Base-by-base conservation (phyloP, 1,140 invertebrate species). In the Octopus bimaculoides region DNA sequence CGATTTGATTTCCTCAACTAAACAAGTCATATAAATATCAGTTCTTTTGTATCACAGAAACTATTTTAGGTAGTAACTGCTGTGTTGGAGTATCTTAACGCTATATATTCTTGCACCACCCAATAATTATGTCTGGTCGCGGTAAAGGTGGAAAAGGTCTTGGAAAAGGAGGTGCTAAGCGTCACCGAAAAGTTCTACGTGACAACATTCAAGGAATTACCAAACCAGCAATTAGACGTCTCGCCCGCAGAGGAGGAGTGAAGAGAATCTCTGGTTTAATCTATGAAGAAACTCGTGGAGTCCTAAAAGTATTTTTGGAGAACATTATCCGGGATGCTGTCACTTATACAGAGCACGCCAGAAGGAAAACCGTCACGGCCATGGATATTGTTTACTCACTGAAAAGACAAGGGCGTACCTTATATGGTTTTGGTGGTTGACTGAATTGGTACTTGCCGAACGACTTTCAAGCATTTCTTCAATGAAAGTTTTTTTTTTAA, bases 341-440 rank as follows among this genome's bases (percentile, higher is more conserved):
- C 77, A 95, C 94, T n/a, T 95, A 95, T 90, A 94, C 94, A 14
- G 94, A 95, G 88, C 94, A 95, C 88, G 94, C 94, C 82, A 95
- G 95, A 90, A 91, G 94, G 82, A 96, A 95, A 90, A 96, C 95
- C 41, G 96, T 96, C 61, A 96, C 95, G 9, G 94, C 95, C 78
- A 96, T 96, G 95, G 95, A 96, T 87, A 94, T 96, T 17, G 95
- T 96, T 26, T 96, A 55, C 54, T 9, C 56, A 9, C 56, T 61
- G 56, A 61, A 61, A 61, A 61, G 56, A 61, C 56, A 61, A 61
- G 56, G 56, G 9, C 56, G 56, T 12, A 61, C 56, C 17, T 17
- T 61, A 17, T 61, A 61, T 61, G 56, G 56, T 12, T 61, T 61
- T 17, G 56, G 56, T 9, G 56, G 56, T 61, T 61, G 17, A 61